phyloP scores from a whole-genome alignment of 2,113 vertebrate genomes.

The Calidris pygmaea region DNA sequence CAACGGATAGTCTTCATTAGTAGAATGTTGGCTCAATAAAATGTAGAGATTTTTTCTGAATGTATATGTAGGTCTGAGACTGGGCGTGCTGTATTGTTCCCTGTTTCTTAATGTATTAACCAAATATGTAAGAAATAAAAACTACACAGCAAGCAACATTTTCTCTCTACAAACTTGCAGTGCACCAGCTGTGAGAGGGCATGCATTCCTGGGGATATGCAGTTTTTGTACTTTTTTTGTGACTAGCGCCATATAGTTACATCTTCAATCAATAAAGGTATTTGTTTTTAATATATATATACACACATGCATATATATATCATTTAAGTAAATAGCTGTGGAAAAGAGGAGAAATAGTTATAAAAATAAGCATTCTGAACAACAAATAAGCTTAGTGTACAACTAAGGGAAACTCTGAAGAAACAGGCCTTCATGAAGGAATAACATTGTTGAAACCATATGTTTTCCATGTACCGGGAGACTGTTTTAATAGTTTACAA shows the following conservation, averaged over 20 bases:
- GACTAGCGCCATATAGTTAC: background rate
- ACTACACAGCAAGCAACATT: background rate
- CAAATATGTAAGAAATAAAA: background rate
- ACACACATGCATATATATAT: background rate
- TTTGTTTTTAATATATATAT: background rate
- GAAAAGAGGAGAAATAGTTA: constrained; percentile 37
- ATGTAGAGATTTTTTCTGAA: background rate
- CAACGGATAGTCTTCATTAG: background rate
- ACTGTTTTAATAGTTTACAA: constrained; percentile 67
- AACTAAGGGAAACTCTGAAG: constrained; percentile 51
- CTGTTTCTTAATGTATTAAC: background rate
- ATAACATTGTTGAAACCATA: constrained; percentile 63
- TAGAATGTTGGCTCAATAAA: background rate
- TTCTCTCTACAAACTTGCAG: background rate
- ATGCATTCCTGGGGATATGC: background rate
- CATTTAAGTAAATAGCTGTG: constrained; percentile 44
- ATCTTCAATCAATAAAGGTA: background rate
- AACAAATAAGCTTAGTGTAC: constrained; percentile 40
- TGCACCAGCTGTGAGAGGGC: background rate
- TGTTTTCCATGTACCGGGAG: constrained; percentile 61
- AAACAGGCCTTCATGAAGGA: constrained; percentile 49
- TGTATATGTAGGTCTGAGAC: background rate
- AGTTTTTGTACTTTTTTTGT: background rate
- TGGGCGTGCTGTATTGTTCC: background rate
- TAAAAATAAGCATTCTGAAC: constrained; percentile 43